These are phyloP conservation scores for Choristoneura rosaceana DNA, from an alignment of 2,888 invertebrate genomes.

Conservation along the genomic window DNA sequence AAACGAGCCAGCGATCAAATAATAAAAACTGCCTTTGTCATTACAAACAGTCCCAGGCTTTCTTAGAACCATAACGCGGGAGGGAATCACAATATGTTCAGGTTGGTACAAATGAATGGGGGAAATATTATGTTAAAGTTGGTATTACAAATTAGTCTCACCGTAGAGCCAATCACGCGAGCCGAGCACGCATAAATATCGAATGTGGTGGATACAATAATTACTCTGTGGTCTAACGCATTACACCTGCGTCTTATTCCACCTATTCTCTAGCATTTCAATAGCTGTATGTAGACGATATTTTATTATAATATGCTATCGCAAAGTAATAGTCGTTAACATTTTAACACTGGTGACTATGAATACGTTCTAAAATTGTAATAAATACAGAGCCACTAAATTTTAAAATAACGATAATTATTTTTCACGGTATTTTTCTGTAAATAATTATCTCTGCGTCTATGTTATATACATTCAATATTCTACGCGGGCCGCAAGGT, in stretches of 20 bases:
- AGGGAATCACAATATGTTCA: conserved; percentile 18
- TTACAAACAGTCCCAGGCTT: conserved; percentile 69
- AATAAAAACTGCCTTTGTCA: conserved; percentile 82
- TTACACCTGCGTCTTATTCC: conserved; percentile 6
- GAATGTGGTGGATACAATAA: conserved; percentile 35
- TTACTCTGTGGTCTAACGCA: conserved; percentile 24
- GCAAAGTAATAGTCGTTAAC: too few species aligned
- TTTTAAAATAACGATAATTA: conserved; percentile 3
- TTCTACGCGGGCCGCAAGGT: conserved; percentile 35
- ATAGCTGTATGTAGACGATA: neutral
- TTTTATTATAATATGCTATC: neutral
- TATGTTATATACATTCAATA: conserved; percentile 32
- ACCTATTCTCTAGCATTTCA: neutral
- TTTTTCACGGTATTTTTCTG: conserved; percentile 16
- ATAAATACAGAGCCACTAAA: neutral
- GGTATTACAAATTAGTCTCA: conserved; percentile 44
- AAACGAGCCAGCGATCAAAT: conserved; percentile 81
- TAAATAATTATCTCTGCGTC: conserved; percentile 24
- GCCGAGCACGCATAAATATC: conserved; percentile 20
- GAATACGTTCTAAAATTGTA: neutral
- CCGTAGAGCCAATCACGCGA: conserved; percentile 26
- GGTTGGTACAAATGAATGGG: conserved; percentile 11
- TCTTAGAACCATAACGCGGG: conserved; percentile 66
- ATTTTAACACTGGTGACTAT: neutral
- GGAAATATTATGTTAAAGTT: conserved; percentile 16